Evolutionary conservation across 2,888 invertebrate species (phyloP).

Genomic region (Drosophila diplacantha): DNA sequence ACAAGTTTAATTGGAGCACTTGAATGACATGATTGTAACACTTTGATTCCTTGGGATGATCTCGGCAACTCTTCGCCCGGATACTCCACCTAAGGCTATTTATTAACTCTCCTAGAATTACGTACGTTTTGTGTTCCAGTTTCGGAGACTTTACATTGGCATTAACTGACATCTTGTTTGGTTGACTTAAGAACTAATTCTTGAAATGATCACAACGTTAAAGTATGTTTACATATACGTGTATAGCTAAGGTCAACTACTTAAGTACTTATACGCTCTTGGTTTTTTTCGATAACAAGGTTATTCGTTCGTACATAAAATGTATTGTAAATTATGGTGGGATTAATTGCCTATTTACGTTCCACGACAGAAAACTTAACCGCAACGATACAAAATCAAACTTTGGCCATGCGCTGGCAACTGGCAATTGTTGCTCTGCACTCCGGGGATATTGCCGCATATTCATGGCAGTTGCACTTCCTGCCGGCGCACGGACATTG

Average conservation of each 20-base stretch:
- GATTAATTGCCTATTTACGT: slow-evolving; percentile 71
- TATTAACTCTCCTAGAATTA: slow-evolving; percentile 20
- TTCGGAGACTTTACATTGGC: slow-evolving; percentile 31
- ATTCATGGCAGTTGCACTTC: slow-evolving; percentile 35
- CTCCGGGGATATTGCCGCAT: slow-evolving; percentile 33
- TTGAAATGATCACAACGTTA: slow-evolving; percentile 75
- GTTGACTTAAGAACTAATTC: slow-evolving; percentile 59
- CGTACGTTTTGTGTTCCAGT: slow-evolving; percentile 16
- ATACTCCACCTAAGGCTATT: slow-evolving; percentile 14
- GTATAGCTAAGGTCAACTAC: slow-evolving; percentile 38
- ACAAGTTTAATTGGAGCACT: background rate
- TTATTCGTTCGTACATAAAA: slow-evolving; percentile 50
- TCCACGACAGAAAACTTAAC: slow-evolving; percentile 44
- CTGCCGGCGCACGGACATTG: slow-evolving; percentile 32
- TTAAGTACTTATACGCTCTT: slow-evolving; percentile 24
- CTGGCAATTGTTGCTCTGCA: slow-evolving; percentile 25
- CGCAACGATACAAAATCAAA: slow-evolving; percentile 27
- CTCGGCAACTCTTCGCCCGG: background rate
- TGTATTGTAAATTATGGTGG: slow-evolving; percentile 77
- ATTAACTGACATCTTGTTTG: slow-evolving; percentile 32
- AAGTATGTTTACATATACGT: slow-evolving; percentile 53
- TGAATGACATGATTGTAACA: slow-evolving; percentile 25
- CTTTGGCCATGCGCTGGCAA: slow-evolving; percentile 7
- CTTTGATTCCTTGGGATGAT: slow-evolving; percentile 3
- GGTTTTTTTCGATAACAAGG: slow-evolving; percentile 47